Base-by-base conservation (phyloP, 2,888 invertebrate genomes). In the Prenolepis imparis region DNA sequence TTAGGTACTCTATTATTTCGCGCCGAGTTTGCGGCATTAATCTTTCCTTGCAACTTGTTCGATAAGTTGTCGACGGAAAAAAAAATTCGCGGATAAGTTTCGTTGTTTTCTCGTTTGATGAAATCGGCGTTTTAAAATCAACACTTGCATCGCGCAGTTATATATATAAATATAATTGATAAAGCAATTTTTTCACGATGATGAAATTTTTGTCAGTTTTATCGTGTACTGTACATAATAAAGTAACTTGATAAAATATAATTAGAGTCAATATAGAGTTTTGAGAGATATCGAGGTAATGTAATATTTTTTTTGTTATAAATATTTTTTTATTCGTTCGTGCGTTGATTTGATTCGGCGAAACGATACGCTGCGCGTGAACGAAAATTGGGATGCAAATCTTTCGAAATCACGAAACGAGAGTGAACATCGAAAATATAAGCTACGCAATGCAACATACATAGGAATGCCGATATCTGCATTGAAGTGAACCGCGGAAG, bases 31-130 rank as follows among this genome's bases (percentile, higher is more conserved):
- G 44, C 36, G 73, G 24, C 44, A 59, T 80, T 80, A 80, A 80
- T 80, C 73, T 80, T 72, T 73, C 74, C 74, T n/a, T n/a, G 44
- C 70, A 78, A 78, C 59, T 78, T 72, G 78, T 24, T 44, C 57
- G 36, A 59, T 15, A 57, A 78, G 70, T 78, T 70, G 57, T 68
- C 57, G 73, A 72, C 32, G 78, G 21, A n/a, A 28, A 70, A 66
- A 52, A 57, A 57, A 78, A 59, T 57, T 28, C 4, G 21, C 4
- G 21, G 59, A 32, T 72, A 44, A 73, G 24, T 36, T 80, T 24
- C 18, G 32, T 57, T 59, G 11, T 77, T 32, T 15, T 18, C 18
- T 59, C 44, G 36, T 15, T 63, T 21, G 78, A 57, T 32, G 28
- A n/a, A 41, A 78, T 36, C 21, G 18, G 18, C 9, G 36, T 48